Evolutionary conservation across 1,140 invertebrate genomes (phyloP).

Genomic region (Streblospio benedicti): DNA sequence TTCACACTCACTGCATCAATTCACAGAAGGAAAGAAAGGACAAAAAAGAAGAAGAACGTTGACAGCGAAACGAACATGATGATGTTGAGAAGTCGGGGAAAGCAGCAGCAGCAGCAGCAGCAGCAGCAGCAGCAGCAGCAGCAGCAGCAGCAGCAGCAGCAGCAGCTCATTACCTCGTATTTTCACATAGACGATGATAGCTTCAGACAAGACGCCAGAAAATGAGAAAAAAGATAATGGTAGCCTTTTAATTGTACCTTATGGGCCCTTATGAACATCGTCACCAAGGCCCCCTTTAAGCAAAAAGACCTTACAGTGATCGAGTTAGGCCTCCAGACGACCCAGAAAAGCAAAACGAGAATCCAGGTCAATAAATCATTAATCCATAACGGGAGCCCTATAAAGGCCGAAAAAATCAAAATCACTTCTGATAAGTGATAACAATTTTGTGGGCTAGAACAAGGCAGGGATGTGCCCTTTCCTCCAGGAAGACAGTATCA

Average conservation of each 20-base stretch:
- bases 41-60: not conserved
- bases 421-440: too few relatives aligned
- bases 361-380: too few relatives aligned
- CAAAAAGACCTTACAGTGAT: too few relatives aligned
- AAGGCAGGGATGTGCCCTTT: too few relatives aligned
- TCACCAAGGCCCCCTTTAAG: not conserved
- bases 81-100: not conserved
- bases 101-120: slow-evolving; percentile 18
- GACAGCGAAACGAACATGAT: not conserved
- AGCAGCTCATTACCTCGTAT: slow-evolving; percentile 35
- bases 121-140: slow-evolving; percentile 33
- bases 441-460: too few relatives aligned
- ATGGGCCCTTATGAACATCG: slow-evolving; percentile 23
- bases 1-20: not conserved
- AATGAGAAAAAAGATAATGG: slow-evolving; percentile 30
- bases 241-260: slow-evolving; percentile 27
- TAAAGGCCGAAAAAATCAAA: too few relatives aligned
- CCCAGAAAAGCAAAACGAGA: too few relatives aligned
- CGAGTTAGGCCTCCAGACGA: too few relatives aligned
- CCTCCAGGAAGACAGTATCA: too few relatives aligned
- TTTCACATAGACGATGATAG: too few relatives aligned
- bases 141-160: slow-evolving; percentile 27
- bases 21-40: not conserved
- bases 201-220: slow-evolving; percentile 33
- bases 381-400: not conserved